These are phyloP conservation scores for Madoqua kirkii DNA, from an alignment of 2,113 vertebrate genomes.

Conservation along the genomic window DNA sequence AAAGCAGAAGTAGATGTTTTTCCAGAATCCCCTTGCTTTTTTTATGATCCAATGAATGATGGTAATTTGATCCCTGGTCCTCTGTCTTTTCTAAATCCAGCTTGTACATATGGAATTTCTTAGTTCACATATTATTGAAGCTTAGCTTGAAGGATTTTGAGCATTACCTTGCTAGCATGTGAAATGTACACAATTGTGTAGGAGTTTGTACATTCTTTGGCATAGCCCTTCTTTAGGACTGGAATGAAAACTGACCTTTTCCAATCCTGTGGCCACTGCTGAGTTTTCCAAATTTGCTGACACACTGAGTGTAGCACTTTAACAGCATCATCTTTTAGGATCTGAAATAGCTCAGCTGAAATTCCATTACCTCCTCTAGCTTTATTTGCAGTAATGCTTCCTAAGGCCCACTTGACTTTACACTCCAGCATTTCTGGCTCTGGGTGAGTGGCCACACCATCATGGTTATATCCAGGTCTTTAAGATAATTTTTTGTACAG, in stretches of 20 bases:
- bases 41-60: not conserved
- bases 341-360: not conserved
- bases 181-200: not conserved
- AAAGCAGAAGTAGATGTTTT: not conserved
- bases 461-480: not conserved
- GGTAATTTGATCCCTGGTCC: not conserved
- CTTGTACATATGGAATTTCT: not conserved
- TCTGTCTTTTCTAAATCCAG: not conserved
- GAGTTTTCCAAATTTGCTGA: not conserved
- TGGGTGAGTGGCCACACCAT: not conserved
- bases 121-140: not conserved
- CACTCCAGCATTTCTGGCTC: not conserved
- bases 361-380: not conserved
- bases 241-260: not conserved
- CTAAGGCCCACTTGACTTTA: not conserved
- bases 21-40: not conserved
- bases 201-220: not conserved
- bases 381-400: not conserved
- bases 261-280: not conserved
- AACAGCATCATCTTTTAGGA: not conserved
- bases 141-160: not conserved
- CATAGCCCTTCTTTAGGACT: not conserved
- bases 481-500: not conserved
- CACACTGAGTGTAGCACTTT: not conserved
- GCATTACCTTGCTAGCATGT: not conserved